Conservation (phyloP, 2,888 invertebrate genomes). For the Stegophylla sp. region DNA sequence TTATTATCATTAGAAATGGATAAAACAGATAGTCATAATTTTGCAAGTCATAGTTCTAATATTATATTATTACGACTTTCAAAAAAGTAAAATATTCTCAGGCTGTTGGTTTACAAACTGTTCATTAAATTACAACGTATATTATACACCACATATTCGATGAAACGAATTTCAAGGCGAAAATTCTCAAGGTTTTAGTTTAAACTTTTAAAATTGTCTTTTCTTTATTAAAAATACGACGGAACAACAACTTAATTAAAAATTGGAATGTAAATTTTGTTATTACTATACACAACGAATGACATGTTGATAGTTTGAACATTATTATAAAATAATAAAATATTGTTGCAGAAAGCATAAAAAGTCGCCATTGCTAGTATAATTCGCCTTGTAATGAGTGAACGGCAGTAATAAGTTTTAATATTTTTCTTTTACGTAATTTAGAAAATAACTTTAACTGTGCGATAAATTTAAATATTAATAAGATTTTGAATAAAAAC, state of each 20-base stretch:
- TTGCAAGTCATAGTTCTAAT: neutral
- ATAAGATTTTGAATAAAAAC: too few species aligned
- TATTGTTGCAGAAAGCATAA: neutral
- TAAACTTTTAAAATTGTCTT: conserved; percentile 26
- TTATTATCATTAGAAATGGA: neutral
- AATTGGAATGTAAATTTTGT: neutral
- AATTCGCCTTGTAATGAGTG: too few species aligned
- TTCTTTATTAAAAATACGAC: conserved; percentile 3
- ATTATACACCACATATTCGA: neutral
- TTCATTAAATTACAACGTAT: conserved; percentile 18
- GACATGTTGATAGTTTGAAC: neutral
- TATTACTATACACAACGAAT: neutral
- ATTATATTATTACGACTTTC: neutral
- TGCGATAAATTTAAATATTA: too few species aligned
- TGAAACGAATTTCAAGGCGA: conserved; percentile 24
- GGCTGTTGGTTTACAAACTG: conserved; percentile 11
- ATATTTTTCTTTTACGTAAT: neutral
- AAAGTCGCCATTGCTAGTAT: neutral
- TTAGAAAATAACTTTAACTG: neutral
- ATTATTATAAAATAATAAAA: neutral
- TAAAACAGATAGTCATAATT: neutral
- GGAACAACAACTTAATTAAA: neutral
- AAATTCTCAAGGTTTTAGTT: conserved; percentile 20
- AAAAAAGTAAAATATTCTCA: neutral
- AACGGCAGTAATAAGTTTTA: neutral